Base-by-base conservation (phyloP, 1,140 invertebrate species). In the Sycophila sp. region DNA sequence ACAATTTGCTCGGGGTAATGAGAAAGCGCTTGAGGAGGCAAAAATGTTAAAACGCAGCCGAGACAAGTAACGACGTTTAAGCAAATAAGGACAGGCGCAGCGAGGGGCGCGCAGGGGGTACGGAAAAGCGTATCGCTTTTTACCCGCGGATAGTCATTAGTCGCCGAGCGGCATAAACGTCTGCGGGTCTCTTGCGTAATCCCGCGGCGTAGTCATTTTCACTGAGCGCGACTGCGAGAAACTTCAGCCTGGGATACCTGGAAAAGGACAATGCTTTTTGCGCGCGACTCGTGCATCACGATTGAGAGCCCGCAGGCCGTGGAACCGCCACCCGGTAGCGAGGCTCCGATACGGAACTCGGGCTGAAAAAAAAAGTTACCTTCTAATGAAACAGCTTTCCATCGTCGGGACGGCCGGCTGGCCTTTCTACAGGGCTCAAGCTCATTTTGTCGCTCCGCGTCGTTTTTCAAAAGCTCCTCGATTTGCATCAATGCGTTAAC, bases 71-170 rank as follows among this genome's bases (percentile, higher is more conserved):
- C 47, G 60, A 66, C 62, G 36, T 63, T 17, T 68, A 65, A 62
- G 68, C 58, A 72, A 73, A 73, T 71, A 42, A 75, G 59, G 32
- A 59, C 32, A 53, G 15, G 67, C 24, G n/a, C n/a, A n/a, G 13
- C 13, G 22, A 26, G 38, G 38, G n/a, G 30, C 19, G 51, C 10
- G 60, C 7, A 13, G 32, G 53, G 67, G 67, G 63, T 73, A 59
- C 42, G 58, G 42, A 68, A 68, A 36, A 15, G 59, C 5, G 30
- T 45, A 45, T 45, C 40, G 40, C n/a, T 45, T 45, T 45, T 45
- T 45, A 45, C 40, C 6, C n/a, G n/a, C n/a, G 38, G 38, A 40
- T 40, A 40, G 38, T 40, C 38, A 40, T 40, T 40, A 40, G 38
- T 40, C 38, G 38, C 38, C n/a, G 15, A 17, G 40, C 40, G 40